Conservation (phyloP, 2,113 vertebrate genomes). For the Arizona elegans region DNA sequence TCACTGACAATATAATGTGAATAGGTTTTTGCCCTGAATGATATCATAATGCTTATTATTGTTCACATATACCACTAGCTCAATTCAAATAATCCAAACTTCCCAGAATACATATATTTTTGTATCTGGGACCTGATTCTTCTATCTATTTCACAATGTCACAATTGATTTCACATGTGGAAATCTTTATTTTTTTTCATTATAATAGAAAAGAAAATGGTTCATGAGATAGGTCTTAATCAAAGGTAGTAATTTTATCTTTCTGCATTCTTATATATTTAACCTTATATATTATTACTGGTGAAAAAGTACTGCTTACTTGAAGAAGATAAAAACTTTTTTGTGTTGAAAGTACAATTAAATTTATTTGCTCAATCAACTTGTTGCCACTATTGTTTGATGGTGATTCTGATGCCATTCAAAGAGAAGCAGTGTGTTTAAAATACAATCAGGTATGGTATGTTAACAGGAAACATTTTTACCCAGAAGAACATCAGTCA, state of each 20-base stretch:
- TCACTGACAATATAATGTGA: conserved; percentile 14
- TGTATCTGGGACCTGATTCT: not conserved
- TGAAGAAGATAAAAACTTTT: conserved; percentile 36
- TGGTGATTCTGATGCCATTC: conserved; percentile 48
- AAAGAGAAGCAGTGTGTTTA: conserved; percentile 42
- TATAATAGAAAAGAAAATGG: not conserved
- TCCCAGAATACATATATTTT: conserved; percentile 12
- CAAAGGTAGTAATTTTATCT: not conserved
- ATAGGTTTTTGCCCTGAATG: not conserved
- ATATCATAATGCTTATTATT: conserved; percentile 3
- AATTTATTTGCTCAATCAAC: conserved; percentile 44
- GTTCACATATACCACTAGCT: conserved; percentile 14
- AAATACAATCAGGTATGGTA: conserved; percentile 44
- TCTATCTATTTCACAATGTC: not conserved
- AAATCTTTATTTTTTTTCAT: not conserved
- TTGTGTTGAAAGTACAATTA: conserved; percentile 32
- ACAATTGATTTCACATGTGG: not conserved
- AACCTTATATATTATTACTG: not conserved
- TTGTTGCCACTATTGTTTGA: conserved; percentile 49
- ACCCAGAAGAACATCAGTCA: conserved; percentile 36
- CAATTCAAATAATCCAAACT: conserved; percentile 1
- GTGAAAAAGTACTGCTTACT: conserved; percentile 40
- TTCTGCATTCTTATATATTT: not conserved
- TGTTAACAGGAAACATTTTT: conserved; percentile 46
- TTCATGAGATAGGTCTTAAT: not conserved